These are phyloP conservation scores for Thunnus albacares DNA, from an alignment of 2,797 vertebrate genomes.

Conservation along the genomic window DNA sequence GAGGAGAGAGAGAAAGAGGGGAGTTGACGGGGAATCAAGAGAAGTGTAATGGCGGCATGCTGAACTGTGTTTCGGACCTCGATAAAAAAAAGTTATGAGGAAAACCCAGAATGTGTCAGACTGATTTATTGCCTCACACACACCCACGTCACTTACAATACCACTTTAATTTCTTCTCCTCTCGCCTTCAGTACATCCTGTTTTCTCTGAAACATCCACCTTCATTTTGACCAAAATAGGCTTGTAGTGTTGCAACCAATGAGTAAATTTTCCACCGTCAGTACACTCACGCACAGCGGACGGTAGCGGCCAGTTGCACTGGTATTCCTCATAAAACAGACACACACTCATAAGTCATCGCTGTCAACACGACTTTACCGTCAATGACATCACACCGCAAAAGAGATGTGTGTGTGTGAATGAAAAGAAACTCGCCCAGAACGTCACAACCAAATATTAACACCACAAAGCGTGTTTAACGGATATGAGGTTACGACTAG, in stretches of 20 bases:
- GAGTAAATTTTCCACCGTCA: background rate
- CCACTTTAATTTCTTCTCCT: background rate
- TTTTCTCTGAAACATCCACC: background rate
- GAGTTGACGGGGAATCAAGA: no score
- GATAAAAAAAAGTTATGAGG: no score
- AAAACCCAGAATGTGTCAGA: no score
- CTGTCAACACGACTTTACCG: background rate
- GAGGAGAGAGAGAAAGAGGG: no score
- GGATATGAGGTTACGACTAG: slow-evolving; percentile 18
- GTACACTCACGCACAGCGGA: background rate
- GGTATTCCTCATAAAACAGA: background rate
- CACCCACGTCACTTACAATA: no score
- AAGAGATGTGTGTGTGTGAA: background rate
- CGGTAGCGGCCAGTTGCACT: background rate
- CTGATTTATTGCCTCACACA: no score
- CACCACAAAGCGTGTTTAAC: background rate
- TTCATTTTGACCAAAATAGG: background rate
- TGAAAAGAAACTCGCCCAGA: background rate
- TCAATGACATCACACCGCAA: background rate
- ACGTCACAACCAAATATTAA: background rate
- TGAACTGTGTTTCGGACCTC: no score
- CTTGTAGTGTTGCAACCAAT: background rate
- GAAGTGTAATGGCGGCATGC: no score
- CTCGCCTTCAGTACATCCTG: no score
- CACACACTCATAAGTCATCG: background rate